phyloP scores from a whole-genome alignment of 2,113 vertebrate genomes.

The Podilymbus podiceps region DNA sequence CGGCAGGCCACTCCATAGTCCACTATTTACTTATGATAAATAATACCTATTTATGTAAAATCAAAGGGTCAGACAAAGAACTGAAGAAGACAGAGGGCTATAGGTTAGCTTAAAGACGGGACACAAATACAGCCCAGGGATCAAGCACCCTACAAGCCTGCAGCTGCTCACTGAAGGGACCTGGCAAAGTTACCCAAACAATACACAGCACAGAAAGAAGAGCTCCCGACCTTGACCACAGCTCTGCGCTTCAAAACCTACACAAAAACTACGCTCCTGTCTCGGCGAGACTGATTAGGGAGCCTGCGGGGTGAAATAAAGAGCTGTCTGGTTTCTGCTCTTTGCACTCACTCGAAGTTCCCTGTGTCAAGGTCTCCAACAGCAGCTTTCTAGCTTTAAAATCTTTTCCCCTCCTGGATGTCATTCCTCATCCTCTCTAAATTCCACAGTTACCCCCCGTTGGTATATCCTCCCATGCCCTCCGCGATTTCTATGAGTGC shows the following conservation, averaged over 20 bases:
- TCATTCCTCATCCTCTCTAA: background rate
- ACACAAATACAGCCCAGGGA: background rate
- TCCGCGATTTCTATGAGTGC: rapidly evolving
- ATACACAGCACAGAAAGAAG: rapidly evolving
- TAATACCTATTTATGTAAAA: background rate
- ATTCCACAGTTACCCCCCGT: background rate
- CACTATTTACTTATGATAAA: background rate
- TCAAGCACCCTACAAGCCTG: background rate
- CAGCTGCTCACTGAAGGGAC: background rate
- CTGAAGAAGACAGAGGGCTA: background rate
- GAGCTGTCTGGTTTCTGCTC: background rate
- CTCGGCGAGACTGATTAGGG: background rate
- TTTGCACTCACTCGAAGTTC: background rate
- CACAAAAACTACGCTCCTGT: background rate
- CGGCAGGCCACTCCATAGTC: background rate
- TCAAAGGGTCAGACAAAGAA: background rate
- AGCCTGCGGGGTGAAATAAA: background rate
- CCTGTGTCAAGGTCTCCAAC: background rate
- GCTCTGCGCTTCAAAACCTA: background rate
- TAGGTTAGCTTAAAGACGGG: background rate
- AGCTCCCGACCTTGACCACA: background rate
- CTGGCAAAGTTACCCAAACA: background rate
- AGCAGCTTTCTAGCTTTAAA: background rate
- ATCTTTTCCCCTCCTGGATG: background rate
- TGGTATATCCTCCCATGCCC: background rate